These are phyloP conservation scores for Prunella strophiata DNA, from an alignment of 2,797 vertebrate species.

Conservation along the genomic window DNA sequence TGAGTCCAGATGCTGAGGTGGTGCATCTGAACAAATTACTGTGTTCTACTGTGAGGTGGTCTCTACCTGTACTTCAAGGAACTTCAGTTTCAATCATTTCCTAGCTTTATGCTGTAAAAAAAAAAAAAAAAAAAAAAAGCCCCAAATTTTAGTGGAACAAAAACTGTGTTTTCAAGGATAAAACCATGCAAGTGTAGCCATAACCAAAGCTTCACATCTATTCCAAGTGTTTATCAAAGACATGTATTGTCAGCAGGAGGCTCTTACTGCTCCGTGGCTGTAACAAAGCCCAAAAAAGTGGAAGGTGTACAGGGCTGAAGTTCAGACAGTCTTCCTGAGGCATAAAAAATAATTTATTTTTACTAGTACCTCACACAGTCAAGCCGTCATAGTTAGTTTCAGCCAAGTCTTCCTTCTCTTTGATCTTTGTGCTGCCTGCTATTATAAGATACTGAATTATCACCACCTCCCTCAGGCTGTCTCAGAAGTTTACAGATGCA, in stretches of 20 bases:
- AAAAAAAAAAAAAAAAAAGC: neutral
- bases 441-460: slow-evolving; percentile 53
- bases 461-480: slow-evolving; percentile 32
- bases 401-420: slow-evolving; percentile 45
- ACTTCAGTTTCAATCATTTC: neutral
- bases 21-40: rapidly evolving
- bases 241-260: neutral
- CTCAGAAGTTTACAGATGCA: slow-evolving; percentile 42
- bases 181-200: neutral
- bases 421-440: slow-evolving; percentile 43
- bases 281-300: neutral
- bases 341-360: slow-evolving; percentile 18
- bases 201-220: neutral
- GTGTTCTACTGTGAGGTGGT: neutral
- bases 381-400: neutral
- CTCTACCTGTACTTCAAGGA: neutral
- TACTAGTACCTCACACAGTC: slow-evolving; percentile 46
- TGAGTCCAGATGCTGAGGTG: neutral
- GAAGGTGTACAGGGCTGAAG: neutral
- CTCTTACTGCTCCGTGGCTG: neutral
- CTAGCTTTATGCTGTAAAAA: neutral
- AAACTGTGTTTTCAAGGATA: neutral
- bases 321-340: neutral
- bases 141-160: neutral
- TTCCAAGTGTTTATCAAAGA: neutral